phyloP scores from a whole-genome alignment of 2,797 vertebrate genomes.

The Ataeniobius toweri region DNA sequence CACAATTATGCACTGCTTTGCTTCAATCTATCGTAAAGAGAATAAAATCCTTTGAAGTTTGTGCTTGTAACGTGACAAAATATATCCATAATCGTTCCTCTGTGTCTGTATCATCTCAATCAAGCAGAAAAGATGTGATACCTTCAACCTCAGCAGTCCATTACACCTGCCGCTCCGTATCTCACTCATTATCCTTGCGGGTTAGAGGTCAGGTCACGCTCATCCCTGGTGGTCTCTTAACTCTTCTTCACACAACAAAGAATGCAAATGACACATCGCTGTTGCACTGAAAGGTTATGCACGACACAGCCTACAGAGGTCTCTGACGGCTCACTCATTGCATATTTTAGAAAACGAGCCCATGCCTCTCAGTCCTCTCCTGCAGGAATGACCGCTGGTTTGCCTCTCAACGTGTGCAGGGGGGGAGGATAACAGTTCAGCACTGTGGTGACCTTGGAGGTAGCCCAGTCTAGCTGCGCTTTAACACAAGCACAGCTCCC shows the following conservation, averaged over 20 bases:
- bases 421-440: constrained; percentile 62
- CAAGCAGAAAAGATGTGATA: constrained; percentile 48
- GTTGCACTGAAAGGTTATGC: constrained; percentile 80
- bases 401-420: constrained; percentile 27
- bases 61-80: neutral
- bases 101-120: constrained; percentile 68
- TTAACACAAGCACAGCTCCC: constrained; percentile 69
- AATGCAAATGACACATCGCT: constrained; percentile 77
- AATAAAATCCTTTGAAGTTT: neutral
- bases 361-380: constrained; percentile 35
- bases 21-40: neutral
- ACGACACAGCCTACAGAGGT: constrained; percentile 50
- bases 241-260: constrained; percentile 79
- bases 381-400: constrained; percentile 49
- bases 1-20: neutral
- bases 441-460: constrained; percentile 76
- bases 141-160: constrained; percentile 73
- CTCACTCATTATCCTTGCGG: constrained; percentile 78
- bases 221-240: constrained; percentile 81
- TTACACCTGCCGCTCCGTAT: constrained; percentile 69
- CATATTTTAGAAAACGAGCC: constrained; percentile 70
- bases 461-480: constrained; percentile 62
- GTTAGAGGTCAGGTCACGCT: constrained; percentile 75
- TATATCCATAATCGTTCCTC: constrained; percentile 68
- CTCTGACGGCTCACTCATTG: constrained; percentile 54